Percentiles rank a stretch among this genome's conserved stretches.
phyloP scores from a whole-genome alignment of 2,888 invertebrate species.

The Hyposoter didymator region DNA sequence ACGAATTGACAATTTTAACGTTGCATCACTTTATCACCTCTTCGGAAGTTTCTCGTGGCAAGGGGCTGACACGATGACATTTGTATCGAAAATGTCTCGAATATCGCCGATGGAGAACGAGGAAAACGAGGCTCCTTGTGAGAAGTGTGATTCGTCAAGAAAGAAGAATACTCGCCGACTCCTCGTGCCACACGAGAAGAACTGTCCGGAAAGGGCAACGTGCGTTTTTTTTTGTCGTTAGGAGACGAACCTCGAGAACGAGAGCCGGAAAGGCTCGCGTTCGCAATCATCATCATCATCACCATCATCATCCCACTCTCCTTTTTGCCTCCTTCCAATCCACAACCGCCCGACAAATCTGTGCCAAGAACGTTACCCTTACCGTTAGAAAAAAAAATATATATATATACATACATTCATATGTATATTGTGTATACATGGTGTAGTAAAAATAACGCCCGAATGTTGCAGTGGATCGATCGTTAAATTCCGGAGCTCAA shows the following conservation, averaged over 20 bases:
- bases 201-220: slow-evolving; percentile 47
- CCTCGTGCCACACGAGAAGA: slow-evolving; percentile 45
- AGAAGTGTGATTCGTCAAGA: neutral
- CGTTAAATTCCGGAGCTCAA: neutral
- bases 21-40: neutral
- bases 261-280: slow-evolving; percentile 58
- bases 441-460: neutral
- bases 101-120: neutral
- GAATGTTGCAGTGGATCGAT: neutral
- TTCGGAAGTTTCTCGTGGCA: neutral
- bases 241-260: slow-evolving; percentile 38
- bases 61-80: neutral
- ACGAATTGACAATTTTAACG: neutral
- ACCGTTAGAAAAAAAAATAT: slow-evolving; percentile 71
- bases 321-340: slow-evolving; percentile 37
- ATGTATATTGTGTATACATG: slow-evolving; percentile 4
- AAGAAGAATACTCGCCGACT: neutral
- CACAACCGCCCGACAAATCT: slow-evolving; percentile 70
- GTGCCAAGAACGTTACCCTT: slow-evolving; percentile 80
- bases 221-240: slow-evolving; percentile 31
- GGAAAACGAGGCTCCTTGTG: neutral
- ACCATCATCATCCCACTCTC: slow-evolving; percentile 11
- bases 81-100: neutral
- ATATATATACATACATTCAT: slow-evolving; percentile 10
- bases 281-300: slow-evolving; percentile 12